Conservation (phyloP, 2,797 vertebrate species). For the Zenarchopterus dispar region DNA sequence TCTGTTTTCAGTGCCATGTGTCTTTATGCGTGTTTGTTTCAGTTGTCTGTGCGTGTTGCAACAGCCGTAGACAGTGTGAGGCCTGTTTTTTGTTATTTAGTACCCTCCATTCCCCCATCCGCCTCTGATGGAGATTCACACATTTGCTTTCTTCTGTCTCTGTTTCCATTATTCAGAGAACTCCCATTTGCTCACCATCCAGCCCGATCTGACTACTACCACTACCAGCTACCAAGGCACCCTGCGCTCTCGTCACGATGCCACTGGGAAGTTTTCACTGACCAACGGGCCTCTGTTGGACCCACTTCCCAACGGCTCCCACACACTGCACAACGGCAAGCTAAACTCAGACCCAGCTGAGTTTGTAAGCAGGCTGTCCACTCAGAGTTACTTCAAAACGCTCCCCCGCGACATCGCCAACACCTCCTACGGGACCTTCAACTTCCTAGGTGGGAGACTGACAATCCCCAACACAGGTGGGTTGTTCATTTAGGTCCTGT, state of each 20-base stretch:
- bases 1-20: constrained; percentile 66
- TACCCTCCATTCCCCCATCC: constrained; percentile 31
- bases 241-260: constrained; percentile 90
- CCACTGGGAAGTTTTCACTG: constrained; percentile 90
- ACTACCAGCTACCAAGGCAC: constrained; percentile 97
- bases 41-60: constrained; percentile 55
- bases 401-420: constrained; percentile 90
- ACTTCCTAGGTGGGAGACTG: constrained; percentile 95
- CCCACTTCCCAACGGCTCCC: constrained; percentile 90
- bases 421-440: constrained; percentile 97
- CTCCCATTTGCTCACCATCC: constrained; percentile 97
- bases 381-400: constrained; percentile 95
- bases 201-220: constrained; percentile 95
- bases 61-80: constrained; percentile 70
- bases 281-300: constrained; percentile 94
- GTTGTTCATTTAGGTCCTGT: constrained; percentile 5
- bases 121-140: constrained; percentile 65
- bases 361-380: constrained; percentile 91
- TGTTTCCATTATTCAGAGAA: constrained; percentile 84
- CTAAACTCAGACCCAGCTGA: constrained; percentile 86
- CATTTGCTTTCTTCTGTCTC: constrained; percentile 57
- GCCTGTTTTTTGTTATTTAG: constrained; percentile 66
- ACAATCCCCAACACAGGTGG: constrained; percentile 95
- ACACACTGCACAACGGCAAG: constrained; percentile 93
- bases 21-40: constrained; percentile 68